A percentile compares a stretch with the other conserved stretches of the same genome.
phyloP scores from a whole-genome alignment of 2,797 vertebrate species.

The Myotis pilosus region DNA sequence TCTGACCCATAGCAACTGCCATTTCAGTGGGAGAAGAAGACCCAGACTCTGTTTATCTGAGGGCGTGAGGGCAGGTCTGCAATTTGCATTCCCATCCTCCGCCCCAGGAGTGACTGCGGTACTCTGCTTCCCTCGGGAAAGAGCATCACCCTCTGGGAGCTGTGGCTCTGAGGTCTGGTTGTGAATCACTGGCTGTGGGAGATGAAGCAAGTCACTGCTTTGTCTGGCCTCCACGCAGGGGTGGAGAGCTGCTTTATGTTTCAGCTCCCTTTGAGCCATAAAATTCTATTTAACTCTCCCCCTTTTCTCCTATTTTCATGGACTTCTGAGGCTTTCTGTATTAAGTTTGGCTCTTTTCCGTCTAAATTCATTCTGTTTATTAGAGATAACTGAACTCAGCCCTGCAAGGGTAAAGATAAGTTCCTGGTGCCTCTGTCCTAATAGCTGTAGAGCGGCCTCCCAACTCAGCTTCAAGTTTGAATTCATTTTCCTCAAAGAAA shows the following conservation, averaged over 20 bases:
- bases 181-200: not conserved
- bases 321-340: conserved; percentile 11
- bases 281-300: not conserved
- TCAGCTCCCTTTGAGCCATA: not conserved
- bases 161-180: not conserved
- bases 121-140: not conserved
- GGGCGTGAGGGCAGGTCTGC: not conserved
- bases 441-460: not conserved
- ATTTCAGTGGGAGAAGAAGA: not conserved
- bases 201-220: not conserved
- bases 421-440: not conserved
- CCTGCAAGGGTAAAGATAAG: not conserved
- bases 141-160: not conserved
- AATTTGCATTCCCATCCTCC: not conserved
- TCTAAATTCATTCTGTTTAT: not conserved
- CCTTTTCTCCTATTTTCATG: not conserved
- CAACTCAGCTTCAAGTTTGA: not conserved
- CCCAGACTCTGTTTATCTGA: not conserved
- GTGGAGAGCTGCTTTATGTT: not conserved
- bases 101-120: not conserved
- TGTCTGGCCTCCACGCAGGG: not conserved
- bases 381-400: not conserved
- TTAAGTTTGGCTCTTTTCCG: not conserved
- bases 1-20: not conserved
- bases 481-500: not conserved